Evolutionary conservation across 2,113 vertebrate species (phyloP).

Genomic region (Nerophis lumbriciformis): DNA sequence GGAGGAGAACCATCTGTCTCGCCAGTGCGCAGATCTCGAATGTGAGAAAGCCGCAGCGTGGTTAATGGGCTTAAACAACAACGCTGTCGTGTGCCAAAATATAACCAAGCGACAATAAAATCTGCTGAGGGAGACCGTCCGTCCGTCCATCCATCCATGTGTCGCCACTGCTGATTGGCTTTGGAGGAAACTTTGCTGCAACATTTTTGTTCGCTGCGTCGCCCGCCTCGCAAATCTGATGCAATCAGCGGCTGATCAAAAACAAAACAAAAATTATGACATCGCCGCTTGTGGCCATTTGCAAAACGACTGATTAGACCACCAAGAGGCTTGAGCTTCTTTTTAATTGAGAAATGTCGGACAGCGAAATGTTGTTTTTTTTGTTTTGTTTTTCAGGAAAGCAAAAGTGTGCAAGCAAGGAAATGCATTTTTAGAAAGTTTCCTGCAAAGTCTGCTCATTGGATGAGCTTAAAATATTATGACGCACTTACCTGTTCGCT

Average conservation of each 20-base stretch:
- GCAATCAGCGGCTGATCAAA: constrained; percentile 28
- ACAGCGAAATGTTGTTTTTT: not conserved
- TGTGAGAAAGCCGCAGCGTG: constrained; percentile 36
- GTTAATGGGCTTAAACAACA: constrained; percentile 44
- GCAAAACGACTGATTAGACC: constrained; percentile 23
- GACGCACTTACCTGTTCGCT: too few relatives aligned
- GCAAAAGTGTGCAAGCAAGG: not conserved
- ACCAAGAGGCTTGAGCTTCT: not conserved
- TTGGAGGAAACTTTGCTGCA: constrained; percentile 19
- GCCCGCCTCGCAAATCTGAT: not conserved
- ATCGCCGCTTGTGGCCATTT: constrained; percentile 11
- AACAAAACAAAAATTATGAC: constrained; percentile 15
- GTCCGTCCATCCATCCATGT: constrained; percentile 31
- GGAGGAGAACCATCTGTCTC: constrained; percentile 55
- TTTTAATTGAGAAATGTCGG: constrained; percentile 16
- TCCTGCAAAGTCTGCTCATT: not conserved
- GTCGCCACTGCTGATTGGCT: constrained; percentile 32
- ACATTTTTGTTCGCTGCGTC: constrained; percentile 9
- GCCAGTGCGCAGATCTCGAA: constrained; percentile 29
- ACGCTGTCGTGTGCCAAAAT: constrained; percentile 40
- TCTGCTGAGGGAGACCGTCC: constrained; percentile 34
- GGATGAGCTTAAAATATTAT: not conserved
- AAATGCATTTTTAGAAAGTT: not conserved
- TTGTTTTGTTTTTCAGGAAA: too few relatives aligned
- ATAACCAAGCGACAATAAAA: constrained; percentile 20